Evolutionary conservation across 1,140 invertebrate genomes (phyloP).

Genomic region (Aphidius gifuensis): DNA sequence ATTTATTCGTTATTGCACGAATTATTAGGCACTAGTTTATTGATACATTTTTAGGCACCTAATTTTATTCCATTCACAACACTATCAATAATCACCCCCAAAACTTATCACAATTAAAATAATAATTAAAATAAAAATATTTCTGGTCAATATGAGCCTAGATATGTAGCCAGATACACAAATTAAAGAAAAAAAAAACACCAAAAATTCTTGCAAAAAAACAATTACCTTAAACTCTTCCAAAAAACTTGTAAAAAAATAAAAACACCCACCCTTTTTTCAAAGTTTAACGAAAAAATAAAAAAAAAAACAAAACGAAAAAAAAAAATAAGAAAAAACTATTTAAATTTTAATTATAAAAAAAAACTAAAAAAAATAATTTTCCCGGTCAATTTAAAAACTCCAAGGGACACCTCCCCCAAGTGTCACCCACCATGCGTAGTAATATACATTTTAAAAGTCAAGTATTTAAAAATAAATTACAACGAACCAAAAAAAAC

Average conservation of each 20-base stretch:
- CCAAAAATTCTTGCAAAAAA: too few species aligned
- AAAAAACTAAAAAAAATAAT: neutral
- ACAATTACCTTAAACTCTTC: neutral
- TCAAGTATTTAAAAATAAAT: conserved; percentile 4
- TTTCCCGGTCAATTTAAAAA: neutral
- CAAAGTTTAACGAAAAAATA: neutral
- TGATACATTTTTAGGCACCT: conserved; percentile 46
- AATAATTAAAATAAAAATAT: conserved; percentile 5
- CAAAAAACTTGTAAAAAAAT: neutral
- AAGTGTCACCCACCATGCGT: conserved; percentile 17
- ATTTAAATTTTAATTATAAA: neutral
- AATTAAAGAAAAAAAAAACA: neutral
- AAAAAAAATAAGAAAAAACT: too few species aligned
- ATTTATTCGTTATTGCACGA: conserved; percentile 32
- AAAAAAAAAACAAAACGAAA: conserved; percentile 2
- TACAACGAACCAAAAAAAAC: neutral
- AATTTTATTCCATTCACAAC: conserved; percentile 12
- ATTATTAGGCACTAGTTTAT: conserved; percentile 48
- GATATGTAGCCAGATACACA: conserved; percentile 33
- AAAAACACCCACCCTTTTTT: neutral
- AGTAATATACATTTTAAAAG: conserved; percentile 12
- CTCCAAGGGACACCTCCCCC: conserved; percentile 1
- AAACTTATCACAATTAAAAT: conserved; percentile 1
- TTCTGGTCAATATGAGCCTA: conserved; percentile 35
- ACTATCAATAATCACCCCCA: neutral